A percentile compares a stretch with the other conserved stretches of the same genome.
phyloP scores from a whole-genome alignment of 1,140 invertebrate genomes.

The Daktulosphaira vitifoliae region DNA sequence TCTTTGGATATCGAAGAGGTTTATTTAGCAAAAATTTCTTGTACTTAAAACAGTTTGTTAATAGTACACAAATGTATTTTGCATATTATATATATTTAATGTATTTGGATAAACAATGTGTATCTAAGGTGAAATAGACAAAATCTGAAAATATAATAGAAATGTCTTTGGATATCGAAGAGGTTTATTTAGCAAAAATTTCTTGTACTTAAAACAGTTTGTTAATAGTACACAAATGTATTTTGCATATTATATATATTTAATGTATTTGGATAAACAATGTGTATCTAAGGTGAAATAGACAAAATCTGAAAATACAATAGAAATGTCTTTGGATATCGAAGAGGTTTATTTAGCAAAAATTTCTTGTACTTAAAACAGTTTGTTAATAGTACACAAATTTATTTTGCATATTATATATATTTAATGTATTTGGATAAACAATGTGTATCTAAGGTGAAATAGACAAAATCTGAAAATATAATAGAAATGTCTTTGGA shows the following conservation, averaged over 20 bases:
- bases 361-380: not conserved
- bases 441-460: not conserved
- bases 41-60: not conserved
- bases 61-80: conserved; percentile 1
- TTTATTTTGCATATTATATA: not conserved
- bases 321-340: not conserved
- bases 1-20: conserved; percentile 21
- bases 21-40: conserved; percentile 9
- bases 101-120: too few species aligned
- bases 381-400: not conserved
- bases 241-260: not conserved
- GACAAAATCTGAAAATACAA: not conserved
- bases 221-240: not conserved
- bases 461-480: not conserved
- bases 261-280: not conserved
- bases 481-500: not conserved
- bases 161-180: too few species aligned
- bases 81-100: too few species aligned
- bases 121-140: not conserved
- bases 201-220: not conserved
- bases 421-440: not conserved
- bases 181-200: not conserved
- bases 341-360: not conserved
- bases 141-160: too few species aligned
- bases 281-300: not conserved